These are phyloP conservation scores for Anguilla japonica DNA, from an alignment of 2,113 vertebrate genomes.

Conservation along the genomic window DNA sequence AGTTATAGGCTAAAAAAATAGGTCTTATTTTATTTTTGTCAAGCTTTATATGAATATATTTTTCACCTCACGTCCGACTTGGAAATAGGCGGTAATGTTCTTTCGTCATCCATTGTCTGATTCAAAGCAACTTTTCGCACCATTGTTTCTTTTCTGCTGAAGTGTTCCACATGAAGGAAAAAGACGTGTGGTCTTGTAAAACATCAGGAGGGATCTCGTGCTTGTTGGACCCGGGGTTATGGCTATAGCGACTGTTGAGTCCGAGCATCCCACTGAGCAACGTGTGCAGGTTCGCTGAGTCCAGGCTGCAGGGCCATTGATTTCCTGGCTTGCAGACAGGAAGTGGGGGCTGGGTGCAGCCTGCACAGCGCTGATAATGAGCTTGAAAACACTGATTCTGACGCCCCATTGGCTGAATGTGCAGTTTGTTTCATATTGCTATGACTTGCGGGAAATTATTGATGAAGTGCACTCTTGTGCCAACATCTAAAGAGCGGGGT, in stretches of 20 bases:
- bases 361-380: constrained; percentile 46
- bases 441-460: constrained; percentile 20
- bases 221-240: neutral
- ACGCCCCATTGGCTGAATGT: constrained; percentile 24
- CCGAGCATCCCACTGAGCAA: neutral
- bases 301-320: constrained; percentile 22
- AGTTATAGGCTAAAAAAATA: neutral
- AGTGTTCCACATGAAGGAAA: neutral
- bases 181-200: neutral
- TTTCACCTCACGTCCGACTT: neutral
- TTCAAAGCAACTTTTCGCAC: neutral
- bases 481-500: neutral
- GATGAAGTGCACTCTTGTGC: neutral
- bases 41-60: neutral
- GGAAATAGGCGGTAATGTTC: neutral
- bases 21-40: neutral
- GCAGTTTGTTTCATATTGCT: neutral
- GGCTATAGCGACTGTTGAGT: neutral
- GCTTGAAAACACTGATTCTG: constrained; percentile 49
- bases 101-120: neutral
- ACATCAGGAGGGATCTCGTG: neutral
- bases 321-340: constrained; percentile 69
- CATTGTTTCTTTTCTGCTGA: neutral
- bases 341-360: constrained; percentile 59
- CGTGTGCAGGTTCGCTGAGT: neutral